Conservation (phyloP, 2,113 vertebrate species). For the Ochotona princeps region DNA sequence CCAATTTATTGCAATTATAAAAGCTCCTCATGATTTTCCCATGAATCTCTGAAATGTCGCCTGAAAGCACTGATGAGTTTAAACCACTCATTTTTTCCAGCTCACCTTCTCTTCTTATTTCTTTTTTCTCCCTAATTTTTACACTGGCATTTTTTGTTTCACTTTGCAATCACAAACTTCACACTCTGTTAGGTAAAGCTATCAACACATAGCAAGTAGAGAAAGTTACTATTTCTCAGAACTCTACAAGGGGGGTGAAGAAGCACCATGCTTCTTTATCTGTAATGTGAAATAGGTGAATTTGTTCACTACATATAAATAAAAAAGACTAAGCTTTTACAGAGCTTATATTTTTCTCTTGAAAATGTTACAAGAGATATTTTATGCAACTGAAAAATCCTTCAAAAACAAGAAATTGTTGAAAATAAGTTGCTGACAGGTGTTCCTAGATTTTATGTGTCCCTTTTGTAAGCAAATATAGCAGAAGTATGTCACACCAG, state of each 20-base stretch:
- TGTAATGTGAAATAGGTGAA: no score
- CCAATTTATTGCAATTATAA: neutral
- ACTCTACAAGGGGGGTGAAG: no score
- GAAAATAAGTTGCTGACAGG: neutral
- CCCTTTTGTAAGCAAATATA: neutral
- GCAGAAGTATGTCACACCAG: neutral
- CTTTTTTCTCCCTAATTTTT: no score
- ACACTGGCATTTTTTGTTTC: no score
- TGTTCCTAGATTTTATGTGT: neutral
- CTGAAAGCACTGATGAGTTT: neutral
- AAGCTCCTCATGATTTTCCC: neutral
- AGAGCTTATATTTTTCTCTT: slow-evolving; percentile 24
- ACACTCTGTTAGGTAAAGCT: no score
- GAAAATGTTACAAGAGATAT: slow-evolving; percentile 30
- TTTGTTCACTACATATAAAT: no score
- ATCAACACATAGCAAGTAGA: no score
- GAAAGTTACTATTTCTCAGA: no score
- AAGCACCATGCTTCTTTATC: no score
- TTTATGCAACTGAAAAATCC: slow-evolving; percentile 17
- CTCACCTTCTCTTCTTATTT: no score
- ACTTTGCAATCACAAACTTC: no score
- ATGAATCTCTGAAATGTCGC: neutral
- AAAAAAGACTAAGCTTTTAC: no score
- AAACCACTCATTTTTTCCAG: neutral
- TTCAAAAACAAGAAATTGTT: neutral